These are phyloP conservation scores for Hydrocynus forskahlii DNA, from an alignment of 2,797 vertebrate genomes.

Conservation along the genomic window DNA sequence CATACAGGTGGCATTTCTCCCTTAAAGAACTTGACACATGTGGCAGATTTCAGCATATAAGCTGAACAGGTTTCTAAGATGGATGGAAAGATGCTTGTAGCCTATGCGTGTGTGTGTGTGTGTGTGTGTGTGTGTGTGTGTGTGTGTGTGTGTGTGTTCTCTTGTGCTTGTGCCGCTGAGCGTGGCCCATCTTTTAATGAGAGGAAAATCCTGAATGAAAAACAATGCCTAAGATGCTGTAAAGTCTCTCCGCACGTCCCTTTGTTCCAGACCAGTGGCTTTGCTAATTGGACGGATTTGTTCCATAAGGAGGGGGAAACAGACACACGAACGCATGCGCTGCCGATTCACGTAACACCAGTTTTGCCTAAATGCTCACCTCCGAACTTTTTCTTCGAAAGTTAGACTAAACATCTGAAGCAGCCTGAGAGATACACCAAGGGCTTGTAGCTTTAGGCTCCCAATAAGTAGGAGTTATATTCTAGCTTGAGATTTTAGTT, in stretches of 20 bases:
- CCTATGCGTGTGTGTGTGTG: neutral
- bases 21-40: neutral
- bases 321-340: neutral
- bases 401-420: conserved; percentile 15
- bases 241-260: conserved; percentile 35
- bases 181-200: conserved; percentile 29
- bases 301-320: conserved; percentile 5
- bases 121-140: neutral
- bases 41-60: neutral
- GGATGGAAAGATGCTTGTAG: neutral
- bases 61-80: neutral
- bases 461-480: too few species aligned
- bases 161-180: neutral
- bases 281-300: conserved; percentile 60
- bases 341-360: neutral
- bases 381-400: neutral
- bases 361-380: neutral
- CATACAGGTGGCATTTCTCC: neutral
- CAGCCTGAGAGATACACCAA: conserved; percentile 19
- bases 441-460: too few species aligned
- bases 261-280: conserved; percentile 55
- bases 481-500: too few species aligned
- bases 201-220: conserved; percentile 33
- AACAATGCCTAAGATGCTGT: conserved; percentile 37
- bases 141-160: neutral